Percentiles rank a stretch among this genome's conserved stretches.
Conservation (phyloP, 2,113 vertebrate species). For the Peromyscus californicus region DNA sequence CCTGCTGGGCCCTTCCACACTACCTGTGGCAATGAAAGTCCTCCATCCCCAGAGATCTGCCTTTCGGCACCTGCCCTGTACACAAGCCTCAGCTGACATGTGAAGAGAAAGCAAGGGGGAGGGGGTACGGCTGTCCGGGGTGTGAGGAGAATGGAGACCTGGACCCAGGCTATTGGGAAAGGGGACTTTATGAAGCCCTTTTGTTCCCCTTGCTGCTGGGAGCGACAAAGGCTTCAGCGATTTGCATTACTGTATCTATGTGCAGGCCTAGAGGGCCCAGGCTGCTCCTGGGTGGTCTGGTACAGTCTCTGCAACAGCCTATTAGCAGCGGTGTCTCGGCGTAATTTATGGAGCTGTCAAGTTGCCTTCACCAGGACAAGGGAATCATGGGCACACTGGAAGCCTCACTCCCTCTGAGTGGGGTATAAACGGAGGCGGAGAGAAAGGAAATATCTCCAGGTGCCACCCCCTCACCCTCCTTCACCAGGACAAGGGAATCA, state of each 20-base stretch:
- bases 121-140: neutral
- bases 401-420: too few relatives aligned
- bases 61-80: neutral
- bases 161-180: neutral
- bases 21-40: neutral
- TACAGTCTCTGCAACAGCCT: slow-evolving; percentile 88
- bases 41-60: neutral
- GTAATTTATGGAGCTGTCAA: slow-evolving; percentile 93
- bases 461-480: too few relatives aligned
- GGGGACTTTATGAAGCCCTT: slow-evolving; percentile 59
- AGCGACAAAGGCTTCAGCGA: slow-evolving; percentile 87
- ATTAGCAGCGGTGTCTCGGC: slow-evolving; percentile 87
- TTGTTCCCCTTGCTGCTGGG: slow-evolving; percentile 33
- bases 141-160: neutral
- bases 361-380: slow-evolving; percentile 89
- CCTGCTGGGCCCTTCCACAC: too few relatives aligned
- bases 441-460: too few relatives aligned
- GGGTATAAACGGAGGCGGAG: too few relatives aligned
- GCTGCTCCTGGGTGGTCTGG: slow-evolving; percentile 90
- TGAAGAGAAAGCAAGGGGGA: neutral
- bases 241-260: slow-evolving; percentile 89
- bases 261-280: slow-evolving; percentile 71
- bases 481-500: too few relatives aligned
- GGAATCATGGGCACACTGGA: too few relatives aligned
- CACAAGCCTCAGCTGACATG: neutral